These are phyloP conservation scores for Drosophila athabasca DNA, from an alignment of 1,140 invertebrate genomes.

Conservation along the genomic window DNA sequence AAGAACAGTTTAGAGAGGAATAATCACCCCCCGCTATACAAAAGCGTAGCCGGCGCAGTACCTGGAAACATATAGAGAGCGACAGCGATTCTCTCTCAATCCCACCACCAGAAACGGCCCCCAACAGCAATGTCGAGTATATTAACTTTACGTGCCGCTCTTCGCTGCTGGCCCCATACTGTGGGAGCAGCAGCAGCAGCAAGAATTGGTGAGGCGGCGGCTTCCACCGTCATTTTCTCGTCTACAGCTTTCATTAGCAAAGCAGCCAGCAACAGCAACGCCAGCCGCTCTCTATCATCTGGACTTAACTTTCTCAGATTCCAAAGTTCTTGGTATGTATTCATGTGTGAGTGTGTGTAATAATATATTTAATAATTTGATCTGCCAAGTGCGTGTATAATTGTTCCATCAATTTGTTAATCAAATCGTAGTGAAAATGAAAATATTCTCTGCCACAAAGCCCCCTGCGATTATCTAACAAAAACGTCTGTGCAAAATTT, in stretches of 20 bases:
- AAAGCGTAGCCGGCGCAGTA: slow-evolving; percentile 20
- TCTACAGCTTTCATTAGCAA: slow-evolving; percentile 59
- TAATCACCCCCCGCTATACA: slow-evolving; percentile 13
- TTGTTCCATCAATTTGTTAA: neutral
- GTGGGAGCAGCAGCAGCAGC: slow-evolving; percentile 17
- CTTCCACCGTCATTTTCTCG: slow-evolving; percentile 21
- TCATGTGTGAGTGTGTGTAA: slow-evolving; percentile 17
- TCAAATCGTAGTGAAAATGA: neutral
- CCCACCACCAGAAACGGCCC: neutral
- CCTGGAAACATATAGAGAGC: slow-evolving; percentile 26
- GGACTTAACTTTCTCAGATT: slow-evolving; percentile 62
- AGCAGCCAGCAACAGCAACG: slow-evolving; percentile 53
- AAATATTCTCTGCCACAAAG: slow-evolving; percentile 1
- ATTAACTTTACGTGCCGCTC: slow-evolving; percentile 11
- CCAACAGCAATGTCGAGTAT: slow-evolving; percentile 20
- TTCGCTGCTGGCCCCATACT: slow-evolving; percentile 5
- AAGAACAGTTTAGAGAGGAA: too few relatives aligned
- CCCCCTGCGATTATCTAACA: slow-evolving; percentile 61
- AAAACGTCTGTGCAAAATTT: slow-evolving; percentile 31
- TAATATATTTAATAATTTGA: slow-evolving; percentile 39
- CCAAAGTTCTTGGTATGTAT: slow-evolving; percentile 71
- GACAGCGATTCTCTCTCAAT: slow-evolving; percentile 5
- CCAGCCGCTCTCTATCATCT: slow-evolving; percentile 59
- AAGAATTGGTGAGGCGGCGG: neutral
- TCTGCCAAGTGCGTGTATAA: slow-evolving; percentile 12